Percentiles rank a stretch among this genome's conserved stretches.
Evolutionary conservation across 2,113 vertebrate genomes (phyloP).

Genomic region (Serranochromis macrocephalus): DNA sequence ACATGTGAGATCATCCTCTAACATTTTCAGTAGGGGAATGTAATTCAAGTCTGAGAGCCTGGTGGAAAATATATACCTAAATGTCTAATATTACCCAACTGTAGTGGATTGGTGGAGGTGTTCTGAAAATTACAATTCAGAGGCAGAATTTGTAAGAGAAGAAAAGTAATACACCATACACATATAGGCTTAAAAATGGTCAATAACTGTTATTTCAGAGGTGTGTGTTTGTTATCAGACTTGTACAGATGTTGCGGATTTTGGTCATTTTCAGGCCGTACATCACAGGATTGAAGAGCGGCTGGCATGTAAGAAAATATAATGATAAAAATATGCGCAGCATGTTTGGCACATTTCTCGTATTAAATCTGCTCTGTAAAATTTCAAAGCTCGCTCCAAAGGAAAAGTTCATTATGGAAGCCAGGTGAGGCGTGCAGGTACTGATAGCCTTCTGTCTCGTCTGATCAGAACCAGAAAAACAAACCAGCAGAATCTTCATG

Average conservation of each 20-base stretch:
- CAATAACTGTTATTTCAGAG: neutral
- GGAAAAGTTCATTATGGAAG: neutral
- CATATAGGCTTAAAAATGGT: neutral
- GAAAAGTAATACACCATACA: neutral
- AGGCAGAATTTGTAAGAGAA: neutral
- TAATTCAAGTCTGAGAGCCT: neutral
- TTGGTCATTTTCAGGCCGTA: conserved; percentile 44
- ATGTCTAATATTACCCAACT: neutral
- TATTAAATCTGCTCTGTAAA: conserved; percentile 38
- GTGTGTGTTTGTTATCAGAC: neutral
- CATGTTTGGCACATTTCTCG: neutral
- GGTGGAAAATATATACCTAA: neutral
- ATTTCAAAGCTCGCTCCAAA: neutral
- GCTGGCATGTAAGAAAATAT: conserved; percentile 29
- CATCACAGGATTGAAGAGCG: conserved; percentile 44
- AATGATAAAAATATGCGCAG: conserved; percentile 9
- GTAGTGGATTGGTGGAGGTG: neutral
- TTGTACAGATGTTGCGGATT: neutral
- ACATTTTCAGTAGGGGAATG: neutral
- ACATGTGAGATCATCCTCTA: neutral
- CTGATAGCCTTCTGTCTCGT: neutral
- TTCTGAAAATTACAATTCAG: neutral
- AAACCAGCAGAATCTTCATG: neutral
- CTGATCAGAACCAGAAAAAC: neutral
- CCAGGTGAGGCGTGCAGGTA: conserved; percentile 23